phyloP scores from a whole-genome alignment of 1,140 invertebrate species.

The Chlorops oryzae region DNA sequence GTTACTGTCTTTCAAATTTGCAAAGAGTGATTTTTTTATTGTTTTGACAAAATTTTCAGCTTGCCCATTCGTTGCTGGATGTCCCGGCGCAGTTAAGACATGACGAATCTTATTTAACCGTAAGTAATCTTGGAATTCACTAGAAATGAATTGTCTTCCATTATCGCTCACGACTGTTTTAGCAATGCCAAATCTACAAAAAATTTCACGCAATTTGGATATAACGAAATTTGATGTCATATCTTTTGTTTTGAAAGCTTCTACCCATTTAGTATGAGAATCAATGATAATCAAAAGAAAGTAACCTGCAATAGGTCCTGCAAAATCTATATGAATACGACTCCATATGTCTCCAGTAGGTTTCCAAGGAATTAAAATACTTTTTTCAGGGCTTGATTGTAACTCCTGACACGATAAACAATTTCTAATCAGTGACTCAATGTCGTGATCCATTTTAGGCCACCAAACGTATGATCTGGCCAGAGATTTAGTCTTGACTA shows the following conservation, averaged over 20 bases:
- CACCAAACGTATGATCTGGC: constrained; percentile 8
- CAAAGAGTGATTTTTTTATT: background rate
- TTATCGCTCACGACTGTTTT: constrained; percentile 6
- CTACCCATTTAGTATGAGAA: constrained; percentile 3
- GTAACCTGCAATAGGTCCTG: background rate
- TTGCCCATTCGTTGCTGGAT: too few relatives aligned
- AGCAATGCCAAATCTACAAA: constrained; percentile 5
- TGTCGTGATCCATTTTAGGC: constrained; percentile 9
- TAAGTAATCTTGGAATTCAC: too few relatives aligned
- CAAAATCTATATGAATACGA: constrained; percentile 5
- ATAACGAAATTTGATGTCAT: constrained; percentile 5
- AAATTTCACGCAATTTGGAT: background rate
- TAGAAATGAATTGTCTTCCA: constrained; percentile 4
- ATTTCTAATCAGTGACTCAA: constrained; percentile 28
- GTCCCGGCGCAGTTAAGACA: too few relatives aligned
- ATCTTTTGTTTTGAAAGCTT: constrained; percentile 4
- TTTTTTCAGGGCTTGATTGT: constrained; percentile 3
- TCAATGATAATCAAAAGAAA: constrained; percentile 3
- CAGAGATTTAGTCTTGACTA: constrained; percentile 6
- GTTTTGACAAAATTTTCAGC: constrained; percentile 3
- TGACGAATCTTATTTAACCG: too few relatives aligned
- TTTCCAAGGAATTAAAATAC: constrained; percentile 6
- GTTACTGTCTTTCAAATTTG: background rate
- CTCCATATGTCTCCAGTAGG: background rate
- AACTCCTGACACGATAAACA: background rate